Percentiles rank a stretch among this genome's conserved stretches.
Conservation (phyloP, 2,113 vertebrate species). For the Pituophis catenifer region DNA sequence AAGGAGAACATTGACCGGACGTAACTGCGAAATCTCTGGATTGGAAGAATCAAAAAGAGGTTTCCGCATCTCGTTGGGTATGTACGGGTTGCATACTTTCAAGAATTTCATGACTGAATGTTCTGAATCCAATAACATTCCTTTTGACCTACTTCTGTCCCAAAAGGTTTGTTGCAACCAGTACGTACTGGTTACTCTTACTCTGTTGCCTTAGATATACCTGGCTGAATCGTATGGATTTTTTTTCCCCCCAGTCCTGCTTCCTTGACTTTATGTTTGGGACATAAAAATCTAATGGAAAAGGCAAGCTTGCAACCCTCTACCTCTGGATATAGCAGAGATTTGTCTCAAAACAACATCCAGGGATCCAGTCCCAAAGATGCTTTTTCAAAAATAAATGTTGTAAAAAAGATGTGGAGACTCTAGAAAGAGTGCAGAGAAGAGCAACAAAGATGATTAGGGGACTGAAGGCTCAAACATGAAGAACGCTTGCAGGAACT, state of each 20-base stretch:
- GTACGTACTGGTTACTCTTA: neutral
- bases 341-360: neutral
- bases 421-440: too few species aligned
- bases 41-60: neutral
- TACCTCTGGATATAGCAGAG: neutral
- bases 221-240: neutral
- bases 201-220: neutral
- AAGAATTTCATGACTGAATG: too few species aligned
- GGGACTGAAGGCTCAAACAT: too few species aligned
- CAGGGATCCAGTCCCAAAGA: too few species aligned
- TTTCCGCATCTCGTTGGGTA: too few species aligned
- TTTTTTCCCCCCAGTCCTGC: neutral
- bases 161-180: neutral
- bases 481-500: too few species aligned
- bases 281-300: neutral
- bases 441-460: too few species aligned
- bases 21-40: neutral
- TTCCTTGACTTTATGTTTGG: neutral
- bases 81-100: neutral
- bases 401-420: too few species aligned
- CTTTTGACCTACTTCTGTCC: fast-evolving
- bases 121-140: neutral
- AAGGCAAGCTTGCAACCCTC: neutral
- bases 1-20: neutral
- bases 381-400: too few species aligned